Evolutionary conservation across 2,113 vertebrate species (phyloP).

Genomic region (Phrynosoma blainvillii): DNA sequence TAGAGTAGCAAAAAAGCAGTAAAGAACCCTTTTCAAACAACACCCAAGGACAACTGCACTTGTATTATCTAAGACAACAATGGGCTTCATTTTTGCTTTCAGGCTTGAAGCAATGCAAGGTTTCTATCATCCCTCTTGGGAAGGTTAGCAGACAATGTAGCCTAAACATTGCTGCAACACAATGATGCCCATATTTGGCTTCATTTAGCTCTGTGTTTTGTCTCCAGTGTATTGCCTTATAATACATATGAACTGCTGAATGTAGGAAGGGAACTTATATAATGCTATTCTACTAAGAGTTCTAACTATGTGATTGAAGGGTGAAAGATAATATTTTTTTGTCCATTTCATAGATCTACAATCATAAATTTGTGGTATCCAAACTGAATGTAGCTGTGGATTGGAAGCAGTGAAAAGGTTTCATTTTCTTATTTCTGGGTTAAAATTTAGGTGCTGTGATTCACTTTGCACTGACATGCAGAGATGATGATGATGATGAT

Average conservation of each 20-base stretch:
- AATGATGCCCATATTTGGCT: too few species aligned
- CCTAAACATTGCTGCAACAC: not conserved
- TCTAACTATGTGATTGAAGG: not conserved
- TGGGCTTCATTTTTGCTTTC: not conserved
- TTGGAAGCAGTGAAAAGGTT: not conserved
- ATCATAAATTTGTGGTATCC: not conserved
- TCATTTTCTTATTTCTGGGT: not conserved
- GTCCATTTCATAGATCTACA: not conserved
- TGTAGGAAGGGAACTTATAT: not conserved
- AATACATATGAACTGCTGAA: not conserved
- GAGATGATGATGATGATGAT: too few species aligned
- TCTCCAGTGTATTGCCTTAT: not conserved
- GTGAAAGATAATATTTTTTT: not conserved
- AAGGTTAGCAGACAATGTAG: not conserved
- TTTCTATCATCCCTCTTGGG: not conserved
- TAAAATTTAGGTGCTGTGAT: too few species aligned
- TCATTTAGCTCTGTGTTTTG: not conserved
- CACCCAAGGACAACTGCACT: not conserved
- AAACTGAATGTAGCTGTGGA: not conserved
- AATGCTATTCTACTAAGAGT: not conserved
- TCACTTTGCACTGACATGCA: not conserved
- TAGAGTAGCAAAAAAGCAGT: not conserved
- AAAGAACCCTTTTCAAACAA: conserved; percentile 7
- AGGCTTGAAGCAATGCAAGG: not conserved
- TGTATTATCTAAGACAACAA: not conserved